phyloP scores from a whole-genome alignment of 1,140 invertebrate genomes.

The Drosophila parabipectinata region DNA sequence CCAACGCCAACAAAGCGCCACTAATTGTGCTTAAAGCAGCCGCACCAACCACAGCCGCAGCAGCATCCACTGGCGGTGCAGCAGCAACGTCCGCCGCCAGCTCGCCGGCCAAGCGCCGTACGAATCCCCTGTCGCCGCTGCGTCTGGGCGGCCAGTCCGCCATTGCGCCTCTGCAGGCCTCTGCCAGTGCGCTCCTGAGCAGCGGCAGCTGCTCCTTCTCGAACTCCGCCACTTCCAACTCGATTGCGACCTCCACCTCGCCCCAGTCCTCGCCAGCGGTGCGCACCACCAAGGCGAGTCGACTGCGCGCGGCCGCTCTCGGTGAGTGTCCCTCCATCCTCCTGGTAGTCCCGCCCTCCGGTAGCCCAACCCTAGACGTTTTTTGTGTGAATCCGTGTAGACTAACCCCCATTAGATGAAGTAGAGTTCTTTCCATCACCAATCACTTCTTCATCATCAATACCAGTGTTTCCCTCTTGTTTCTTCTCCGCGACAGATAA shows the following conservation, averaged over 20 bases:
- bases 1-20: constrained; percentile 67
- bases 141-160: constrained; percentile 37
- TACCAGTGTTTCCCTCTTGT: constrained; percentile 3
- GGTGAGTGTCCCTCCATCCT: constrained; percentile 60
- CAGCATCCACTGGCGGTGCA: constrained; percentile 12
- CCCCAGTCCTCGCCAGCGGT: constrained; percentile 82
- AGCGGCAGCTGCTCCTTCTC: constrained; percentile 56
- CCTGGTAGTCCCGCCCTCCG: background rate
- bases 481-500: constrained; percentile 51
- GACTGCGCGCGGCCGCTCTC: constrained; percentile 87
- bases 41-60: constrained; percentile 29
- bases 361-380: constrained; percentile 2
- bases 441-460: constrained; percentile 16
- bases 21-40: constrained; percentile 63
- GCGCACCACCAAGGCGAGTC: constrained; percentile 89
- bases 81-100: constrained; percentile 23
- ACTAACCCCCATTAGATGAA: background rate
- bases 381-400: background rate
- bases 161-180: constrained; percentile 34
- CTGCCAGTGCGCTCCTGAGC: constrained; percentile 56
- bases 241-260: constrained; percentile 53
- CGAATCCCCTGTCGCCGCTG: constrained; percentile 71
- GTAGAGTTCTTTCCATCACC: constrained; percentile 8
- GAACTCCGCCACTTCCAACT: constrained; percentile 42
- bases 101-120: constrained; percentile 64